Conservation (phyloP, 2,888 invertebrate genomes). For the Lepidocyrtinus sp. region DNA sequence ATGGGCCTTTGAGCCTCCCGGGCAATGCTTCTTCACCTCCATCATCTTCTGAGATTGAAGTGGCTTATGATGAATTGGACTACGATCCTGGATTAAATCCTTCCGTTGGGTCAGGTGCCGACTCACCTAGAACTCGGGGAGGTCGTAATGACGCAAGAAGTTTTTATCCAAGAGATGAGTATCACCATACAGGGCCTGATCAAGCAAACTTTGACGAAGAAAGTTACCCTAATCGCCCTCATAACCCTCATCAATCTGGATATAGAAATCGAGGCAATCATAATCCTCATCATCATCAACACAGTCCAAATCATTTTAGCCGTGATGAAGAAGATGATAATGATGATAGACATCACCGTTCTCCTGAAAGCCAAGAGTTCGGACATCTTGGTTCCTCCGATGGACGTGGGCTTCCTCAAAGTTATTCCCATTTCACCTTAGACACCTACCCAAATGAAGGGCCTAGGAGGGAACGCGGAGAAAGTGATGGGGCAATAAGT, state of each 20-base stretch:
- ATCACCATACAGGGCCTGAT: slow-evolving; percentile 3
- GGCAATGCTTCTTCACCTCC: slow-evolving; percentile 38
- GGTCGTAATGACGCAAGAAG: slow-evolving; percentile 9
- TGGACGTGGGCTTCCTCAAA: slow-evolving; percentile 25
- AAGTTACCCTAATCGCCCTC: slow-evolving; percentile 19
- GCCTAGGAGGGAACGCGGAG: neutral
- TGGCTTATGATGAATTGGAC: slow-evolving; percentile 50
- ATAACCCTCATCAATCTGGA: slow-evolving; percentile 32
- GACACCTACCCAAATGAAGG: slow-evolving; percentile 40
- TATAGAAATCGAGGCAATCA: slow-evolving; percentile 11
- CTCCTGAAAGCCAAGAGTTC: neutral
- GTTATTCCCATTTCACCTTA: slow-evolving; percentile 35
- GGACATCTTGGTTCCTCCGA: neutral
- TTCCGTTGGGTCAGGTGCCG: neutral
- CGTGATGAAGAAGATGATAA: slow-evolving; percentile 23
- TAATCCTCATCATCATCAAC: too few relatives aligned
- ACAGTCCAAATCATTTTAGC: neutral
- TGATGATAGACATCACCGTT: slow-evolving; percentile 17
- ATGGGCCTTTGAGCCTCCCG: slow-evolving; percentile 15
- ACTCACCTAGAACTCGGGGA: neutral
- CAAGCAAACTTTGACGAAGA: slow-evolving; percentile 7
- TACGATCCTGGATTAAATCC: slow-evolving; percentile 42
- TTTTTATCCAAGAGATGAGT: slow-evolving; percentile 28
- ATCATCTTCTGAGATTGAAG: slow-evolving; percentile 43
- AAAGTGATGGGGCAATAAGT: slow-evolving; percentile 12